These are phyloP conservation scores for Alligator sinensis DNA, from an alignment of 2,113 vertebrate genomes.

Conservation along the genomic window DNA sequence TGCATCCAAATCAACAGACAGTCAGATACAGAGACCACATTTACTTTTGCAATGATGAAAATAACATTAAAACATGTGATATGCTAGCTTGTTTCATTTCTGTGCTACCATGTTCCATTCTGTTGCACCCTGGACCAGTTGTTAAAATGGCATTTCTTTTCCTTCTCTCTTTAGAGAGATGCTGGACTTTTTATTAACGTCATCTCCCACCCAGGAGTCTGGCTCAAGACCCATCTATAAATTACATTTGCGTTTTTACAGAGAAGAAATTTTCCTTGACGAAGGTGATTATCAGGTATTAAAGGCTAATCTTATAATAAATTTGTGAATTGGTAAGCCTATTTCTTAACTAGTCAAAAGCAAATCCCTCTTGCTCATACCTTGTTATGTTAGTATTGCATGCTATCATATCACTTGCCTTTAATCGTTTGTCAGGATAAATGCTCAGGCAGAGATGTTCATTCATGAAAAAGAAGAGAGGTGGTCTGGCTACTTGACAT, in stretches of 20 bases:
- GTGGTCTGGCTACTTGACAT: neutral
- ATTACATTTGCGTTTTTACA: conserved; percentile 64
- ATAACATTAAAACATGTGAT: neutral
- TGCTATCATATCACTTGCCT: conserved; percentile 42
- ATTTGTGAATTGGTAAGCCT: conserved; percentile 75
- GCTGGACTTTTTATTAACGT: neutral
- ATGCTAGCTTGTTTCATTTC: conserved; percentile 35
- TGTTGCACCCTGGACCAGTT: neutral
- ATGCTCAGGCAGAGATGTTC: conserved; percentile 23
- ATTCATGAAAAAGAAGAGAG: neutral
- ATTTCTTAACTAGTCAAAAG: conserved; percentile 75
- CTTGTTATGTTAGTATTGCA: conserved; percentile 38
- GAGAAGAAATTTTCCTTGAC: conserved; percentile 75
- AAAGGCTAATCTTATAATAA: conserved; percentile 76
- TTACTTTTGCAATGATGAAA: conserved; percentile 31
- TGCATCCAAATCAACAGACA: conserved; percentile 69
- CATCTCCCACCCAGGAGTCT: neutral
- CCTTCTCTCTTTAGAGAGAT: conserved; percentile 9
- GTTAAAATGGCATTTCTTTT: neutral
- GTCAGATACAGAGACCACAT: conserved; percentile 59
- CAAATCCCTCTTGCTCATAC: conserved; percentile 71
- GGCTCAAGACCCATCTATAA: conserved; percentile 67
- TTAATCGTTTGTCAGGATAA: conserved; percentile 50
- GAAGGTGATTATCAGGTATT: conserved; percentile 80
- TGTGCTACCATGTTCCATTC: neutral